Evolutionary conservation across 2,113 vertebrate species (phyloP), one percentile per base, ranked within the genome.

Genomic region (Gymnorhina tibicen): DNA sequence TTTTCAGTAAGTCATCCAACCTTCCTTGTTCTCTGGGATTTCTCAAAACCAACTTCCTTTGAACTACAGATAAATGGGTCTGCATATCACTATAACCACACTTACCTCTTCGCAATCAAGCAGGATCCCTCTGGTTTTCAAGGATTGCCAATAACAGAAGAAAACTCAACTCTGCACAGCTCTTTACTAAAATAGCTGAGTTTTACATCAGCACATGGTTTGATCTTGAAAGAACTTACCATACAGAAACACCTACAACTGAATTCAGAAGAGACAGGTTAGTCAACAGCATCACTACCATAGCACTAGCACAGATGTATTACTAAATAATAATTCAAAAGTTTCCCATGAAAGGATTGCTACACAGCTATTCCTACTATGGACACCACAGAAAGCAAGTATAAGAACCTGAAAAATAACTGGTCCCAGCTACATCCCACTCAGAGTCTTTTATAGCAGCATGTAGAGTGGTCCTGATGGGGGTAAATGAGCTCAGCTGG

Each of bases 371-470:
- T 55, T 63, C 14, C 28, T 58, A 4, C 53, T 21, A 16, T 3
- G 5, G 50, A 16, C 8, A 82, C 11, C 9, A 12, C 35, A 8
- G 2, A 58, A 2, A 3, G 2, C 0, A 56, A 3, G 19, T 12
- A 0, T 6, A 50, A 68, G n/a, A 81, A 77, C 23, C 27, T 35
- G 11, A 70, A 47, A 67, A 44, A 5, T 6, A 46, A 11, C 12
- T 3, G 1, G 1, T 3, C 5, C 4, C 20, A 49, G 21, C 16
- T 74, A 1, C 2, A 11, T 7, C 27, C 27, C 19, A 35, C 41
- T 16, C n/a, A 10, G 11, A 44, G 33, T n/a, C 42, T 63, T 52
- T 63, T 50, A 52, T 13, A 82, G 46, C 55, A 87, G 27, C 22
- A 41, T 16, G 11, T 5, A 6, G 28, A 33, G 24, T 14, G 41